Conservation (phyloP, 2,797 vertebrate genomes). For the Mico argentatus region DNA sequence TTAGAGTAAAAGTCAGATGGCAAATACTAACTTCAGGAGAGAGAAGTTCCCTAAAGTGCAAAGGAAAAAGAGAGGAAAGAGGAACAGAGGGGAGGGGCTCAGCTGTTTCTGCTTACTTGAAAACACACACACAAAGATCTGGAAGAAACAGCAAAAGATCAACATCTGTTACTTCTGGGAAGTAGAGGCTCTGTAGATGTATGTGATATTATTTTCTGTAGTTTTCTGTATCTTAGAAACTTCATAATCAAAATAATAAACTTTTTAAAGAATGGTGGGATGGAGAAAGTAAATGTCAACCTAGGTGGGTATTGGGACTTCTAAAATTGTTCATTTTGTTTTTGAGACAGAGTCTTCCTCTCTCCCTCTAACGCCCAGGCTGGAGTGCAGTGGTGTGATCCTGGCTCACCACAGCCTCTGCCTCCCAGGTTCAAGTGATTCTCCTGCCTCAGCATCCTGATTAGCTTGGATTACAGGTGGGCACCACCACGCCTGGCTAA, state of each 20-base stretch:
- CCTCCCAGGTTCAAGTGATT: too few relatives aligned
- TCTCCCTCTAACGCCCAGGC: too few relatives aligned
- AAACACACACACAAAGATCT: background rate
- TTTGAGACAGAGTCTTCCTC: too few relatives aligned
- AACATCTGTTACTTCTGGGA: background rate
- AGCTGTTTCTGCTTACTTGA: background rate
- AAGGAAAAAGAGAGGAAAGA: background rate
- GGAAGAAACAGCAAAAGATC: background rate
- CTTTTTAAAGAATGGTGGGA: background rate
- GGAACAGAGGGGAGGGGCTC: background rate
- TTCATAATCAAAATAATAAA: conserved; percentile 51
- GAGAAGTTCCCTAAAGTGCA: background rate
- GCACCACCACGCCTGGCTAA: too few relatives aligned
- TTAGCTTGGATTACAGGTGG: too few relatives aligned
- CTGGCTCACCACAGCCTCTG: too few relatives aligned
- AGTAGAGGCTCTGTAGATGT: background rate
- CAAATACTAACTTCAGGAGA: background rate
- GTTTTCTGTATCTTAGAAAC: background rate
- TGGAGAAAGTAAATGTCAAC: background rate
- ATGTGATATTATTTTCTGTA: background rate
- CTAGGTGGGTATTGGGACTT: background rate
- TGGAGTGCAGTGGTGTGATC: too few relatives aligned
- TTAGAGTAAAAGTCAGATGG: background rate
- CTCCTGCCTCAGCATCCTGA: too few relatives aligned
- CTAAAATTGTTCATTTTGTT: background rate